Evolutionary conservation across 1,140 invertebrate species (phyloP), one percentile per base, ranked within the genome.

Genomic region (Macrostomum lignano): DNA sequence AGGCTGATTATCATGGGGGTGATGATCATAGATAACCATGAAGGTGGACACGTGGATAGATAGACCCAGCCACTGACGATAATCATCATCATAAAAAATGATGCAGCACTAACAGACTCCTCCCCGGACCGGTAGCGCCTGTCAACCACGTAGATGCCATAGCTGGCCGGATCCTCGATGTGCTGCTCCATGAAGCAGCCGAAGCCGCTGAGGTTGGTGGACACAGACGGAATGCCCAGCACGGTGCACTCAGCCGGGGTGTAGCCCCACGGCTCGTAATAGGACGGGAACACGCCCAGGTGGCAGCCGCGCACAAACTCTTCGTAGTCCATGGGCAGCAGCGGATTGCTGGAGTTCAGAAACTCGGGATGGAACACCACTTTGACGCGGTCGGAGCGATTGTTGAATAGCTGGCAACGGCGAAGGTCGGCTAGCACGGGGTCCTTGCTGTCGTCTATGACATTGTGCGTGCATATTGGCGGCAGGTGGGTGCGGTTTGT

Each of bases 331-430:
- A 99, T 62, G 3, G 81, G 79, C 59, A 98, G 86, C 4, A 99
- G 60, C 0, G 91, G 91, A 61, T 93, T 98, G 0, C 86, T 94
- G 0, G 82, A 84, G 2, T 76, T 82, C 2, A 99, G 61, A 60
- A 98, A 98, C 61, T 98, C 91, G 1, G 91, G 88, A 64, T 96
- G 88, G 61, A 96, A 98, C 23, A 96, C 75, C 23, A 94, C 72
- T 65, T 98, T 98, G 1, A 98, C 88, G 41, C 84, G 69, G 57
- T 98, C 88, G 44, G 74, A 54, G 2, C 74, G 66, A 2, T 77
- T 74, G 46, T 98, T 98, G 51, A 98, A 96, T 14, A 98, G 63
- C 44, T 84, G 70, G 52, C 82, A 93, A 41, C 79, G 67, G 17
- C 91, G 64, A 15, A 98, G 67, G 0, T 73, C 59, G 42, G 65